Evolutionary conservation across 1,140 invertebrate species (phyloP), one percentile per base, ranked within the genome.

Genomic region (Heliconius melpomene): DNA sequence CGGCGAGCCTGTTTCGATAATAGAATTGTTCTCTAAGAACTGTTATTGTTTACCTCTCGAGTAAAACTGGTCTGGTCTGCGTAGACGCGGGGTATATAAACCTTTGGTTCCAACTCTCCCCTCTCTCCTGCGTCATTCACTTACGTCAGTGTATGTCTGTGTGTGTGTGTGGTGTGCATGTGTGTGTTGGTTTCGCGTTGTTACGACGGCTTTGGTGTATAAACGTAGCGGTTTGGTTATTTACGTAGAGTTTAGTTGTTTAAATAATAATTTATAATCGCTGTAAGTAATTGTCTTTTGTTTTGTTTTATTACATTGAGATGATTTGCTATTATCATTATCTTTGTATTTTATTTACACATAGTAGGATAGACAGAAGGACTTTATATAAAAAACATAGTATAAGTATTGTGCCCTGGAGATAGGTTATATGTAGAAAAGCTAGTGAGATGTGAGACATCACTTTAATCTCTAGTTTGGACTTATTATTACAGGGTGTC

Each of bases 51-150:
- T 92, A 88, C 88, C 82, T 89, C 84, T 83, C 74, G 84, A 91
- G 83, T 75, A 75, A 85, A 91, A 93, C 91, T 93, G 91, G 86
- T 85, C 86, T 77, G 57, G 50, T 74, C 38, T 83, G 86, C 85
- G 88, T 88, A 71, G 82, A 84, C 87, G 86, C 88, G 88, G 83
- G 71, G 84, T 91, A 94, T 94, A 92, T 94, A 93, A 90, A 89
- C 82, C 84, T 74, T 85, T 76, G 77, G 83, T 82, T 86, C 77
- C 84, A 81, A 74, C 50, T 78, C 72, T 81, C 82, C 78, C 86
- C 38, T 81, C 77, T 83, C 79, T 73, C 78, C 80, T 90, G 86
- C 88, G 90, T 91, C 88, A 91, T 84, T 85, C 84, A 83, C 20
- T 38, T 72, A 66, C 60, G 60, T 66, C 60, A 66, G 13, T 26